Percentiles rank a stretch among this genome's conserved stretches.
phyloP scores from a whole-genome alignment of 2,113 vertebrate species.

The Rhipidura dahli region DNA sequence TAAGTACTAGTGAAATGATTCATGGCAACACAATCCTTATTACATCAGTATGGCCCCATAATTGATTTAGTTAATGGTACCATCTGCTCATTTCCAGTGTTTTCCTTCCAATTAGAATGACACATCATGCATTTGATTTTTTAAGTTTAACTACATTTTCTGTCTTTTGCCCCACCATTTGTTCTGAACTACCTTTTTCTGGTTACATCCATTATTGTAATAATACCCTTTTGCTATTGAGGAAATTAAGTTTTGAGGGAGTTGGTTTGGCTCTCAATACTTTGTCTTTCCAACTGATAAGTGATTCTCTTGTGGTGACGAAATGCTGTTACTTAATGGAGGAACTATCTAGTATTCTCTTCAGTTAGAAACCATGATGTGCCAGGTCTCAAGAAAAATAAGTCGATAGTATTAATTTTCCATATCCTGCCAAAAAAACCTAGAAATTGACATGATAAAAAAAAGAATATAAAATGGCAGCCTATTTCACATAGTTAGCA shows the following conservation, averaged over 20 bases:
- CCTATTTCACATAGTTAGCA: neutral
- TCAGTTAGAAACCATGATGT: neutral
- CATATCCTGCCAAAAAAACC: accelerated
- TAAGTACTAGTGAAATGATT: conserved; percentile 4
- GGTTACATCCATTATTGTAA: neutral
- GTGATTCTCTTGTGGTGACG: neutral
- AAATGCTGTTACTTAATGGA: neutral
- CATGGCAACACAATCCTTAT: neutral
- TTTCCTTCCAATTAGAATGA: neutral
- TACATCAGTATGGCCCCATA: neutral
- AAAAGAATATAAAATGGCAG: neutral
- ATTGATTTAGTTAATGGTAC: conserved; percentile 27
- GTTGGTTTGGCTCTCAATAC: neutral
- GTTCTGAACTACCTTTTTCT: neutral
- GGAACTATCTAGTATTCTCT: neutral
- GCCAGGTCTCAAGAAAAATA: neutral
- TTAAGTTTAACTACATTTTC: neutral
- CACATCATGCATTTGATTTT: neutral
- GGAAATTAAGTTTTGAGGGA: neutral
- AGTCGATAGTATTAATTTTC: neutral
- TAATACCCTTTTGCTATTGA: neutral
- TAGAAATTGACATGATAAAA: neutral
- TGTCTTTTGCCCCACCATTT: neutral
- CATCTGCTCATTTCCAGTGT: conserved; percentile 34
- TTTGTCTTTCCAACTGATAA: neutral